phyloP scores from a whole-genome alignment of 30 jellyfish, hydroid and myxozoan species.

The Aurelia aurita complex sp. Pacific region DNA sequence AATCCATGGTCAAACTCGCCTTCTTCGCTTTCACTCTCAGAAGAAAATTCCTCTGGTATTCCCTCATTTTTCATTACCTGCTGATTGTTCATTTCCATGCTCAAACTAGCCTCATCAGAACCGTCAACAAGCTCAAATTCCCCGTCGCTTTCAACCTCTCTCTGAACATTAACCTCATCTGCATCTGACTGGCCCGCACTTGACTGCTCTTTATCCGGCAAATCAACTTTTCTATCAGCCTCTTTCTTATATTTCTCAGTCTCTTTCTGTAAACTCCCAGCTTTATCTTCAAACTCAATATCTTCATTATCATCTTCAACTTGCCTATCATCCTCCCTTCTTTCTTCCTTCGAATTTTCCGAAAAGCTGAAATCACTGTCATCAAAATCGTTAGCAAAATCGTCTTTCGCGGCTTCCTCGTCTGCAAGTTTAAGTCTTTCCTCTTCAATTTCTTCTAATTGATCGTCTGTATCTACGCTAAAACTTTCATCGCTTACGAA shows the following conservation, averaged over 20 bases:
- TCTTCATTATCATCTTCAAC: too few species aligned
- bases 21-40: conserved; percentile 10
- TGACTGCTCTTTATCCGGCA: too few species aligned
- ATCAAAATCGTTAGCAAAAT: conserved; percentile 21
- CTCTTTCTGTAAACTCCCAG: too few species aligned
- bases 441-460: conserved; percentile 56
- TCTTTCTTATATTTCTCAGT: too few species aligned
- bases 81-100: too few species aligned
- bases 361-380: conserved; percentile 55
- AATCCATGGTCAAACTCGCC: background rate
- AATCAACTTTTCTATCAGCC: too few species aligned
- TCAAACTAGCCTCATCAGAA: background rate
- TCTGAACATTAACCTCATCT: too few species aligned
- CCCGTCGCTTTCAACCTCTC: background rate
- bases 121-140: conserved; percentile 4
- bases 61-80: background rate
- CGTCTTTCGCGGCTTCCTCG: conserved; percentile 27
- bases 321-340: too few species aligned
- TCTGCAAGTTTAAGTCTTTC: conserved; percentile 27
- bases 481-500: conserved; percentile 67
- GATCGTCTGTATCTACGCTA: conserved; percentile 62
- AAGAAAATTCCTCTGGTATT: background rate
- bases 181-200: background rate
- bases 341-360: conserved; percentile 11
- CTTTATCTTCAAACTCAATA: too few species aligned